Evolutionary conservation across 1,140 invertebrate genomes (phyloP).

Genomic region (Cyclargus thomasi): DNA sequence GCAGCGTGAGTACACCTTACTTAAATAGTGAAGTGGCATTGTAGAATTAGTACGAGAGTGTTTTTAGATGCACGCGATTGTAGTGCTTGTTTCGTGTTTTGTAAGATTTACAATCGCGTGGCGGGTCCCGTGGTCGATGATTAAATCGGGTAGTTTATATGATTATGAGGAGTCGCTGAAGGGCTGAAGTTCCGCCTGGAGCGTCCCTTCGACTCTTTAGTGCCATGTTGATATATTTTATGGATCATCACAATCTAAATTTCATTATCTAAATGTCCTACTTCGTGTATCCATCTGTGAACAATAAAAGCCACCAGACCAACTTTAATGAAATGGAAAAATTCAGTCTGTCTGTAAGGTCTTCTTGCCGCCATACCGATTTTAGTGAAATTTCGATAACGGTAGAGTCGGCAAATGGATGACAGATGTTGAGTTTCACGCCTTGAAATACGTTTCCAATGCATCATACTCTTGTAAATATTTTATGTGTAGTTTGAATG

Average conservation of each 20-base stretch:
- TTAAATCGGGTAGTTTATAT: slow-evolving; percentile 34
- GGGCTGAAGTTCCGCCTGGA: background rate
- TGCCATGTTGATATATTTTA: background rate
- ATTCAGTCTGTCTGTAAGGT: too few relatives aligned
- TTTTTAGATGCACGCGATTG: slow-evolving; percentile 47
- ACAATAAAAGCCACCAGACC: too few relatives aligned
- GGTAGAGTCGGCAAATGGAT: too few relatives aligned
- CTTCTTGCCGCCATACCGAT: too few relatives aligned
- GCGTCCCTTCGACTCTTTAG: background rate
- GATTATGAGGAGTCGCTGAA: slow-evolving; percentile 13
- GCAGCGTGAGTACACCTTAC: slow-evolving; percentile 88
- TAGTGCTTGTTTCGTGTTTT: slow-evolving; percentile 43
- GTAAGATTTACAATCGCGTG: slow-evolving; percentile 48
- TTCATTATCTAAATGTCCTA: background rate
- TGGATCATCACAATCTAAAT: background rate
- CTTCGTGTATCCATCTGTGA: background rate
- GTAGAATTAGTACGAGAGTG: slow-evolving; percentile 53
- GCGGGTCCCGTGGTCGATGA: slow-evolving; percentile 26
- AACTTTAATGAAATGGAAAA: too few relatives aligned
- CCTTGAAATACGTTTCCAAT: too few relatives aligned
- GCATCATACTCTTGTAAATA: too few relatives aligned
- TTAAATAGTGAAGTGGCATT: slow-evolving; percentile 50
- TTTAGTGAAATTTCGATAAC: too few relatives aligned
- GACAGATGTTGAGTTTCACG: too few relatives aligned
- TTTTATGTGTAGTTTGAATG: too few relatives aligned